A percentile compares a stretch with the other conserved stretches of the same genome.
Evolutionary conservation across 2,888 invertebrate genomes (phyloP).

Genomic region (Allacma fusca): DNA sequence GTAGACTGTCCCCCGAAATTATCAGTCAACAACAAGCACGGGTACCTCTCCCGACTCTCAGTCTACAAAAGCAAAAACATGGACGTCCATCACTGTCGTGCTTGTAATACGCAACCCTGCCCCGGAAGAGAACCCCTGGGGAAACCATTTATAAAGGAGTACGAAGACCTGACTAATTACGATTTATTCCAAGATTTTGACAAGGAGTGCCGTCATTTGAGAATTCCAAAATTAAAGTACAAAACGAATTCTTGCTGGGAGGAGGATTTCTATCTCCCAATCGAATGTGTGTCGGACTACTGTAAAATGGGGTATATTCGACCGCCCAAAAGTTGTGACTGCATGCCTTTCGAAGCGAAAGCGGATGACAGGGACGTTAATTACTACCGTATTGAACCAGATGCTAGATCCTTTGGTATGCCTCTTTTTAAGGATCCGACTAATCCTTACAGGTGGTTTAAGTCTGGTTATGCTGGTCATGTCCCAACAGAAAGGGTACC

Average conservation of each 20-base stretch:
- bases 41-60: conserved; percentile 56
- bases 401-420: conserved; percentile 50
- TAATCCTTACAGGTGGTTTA: conserved; percentile 55
- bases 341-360: conserved; percentile 55
- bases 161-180: conserved; percentile 55
- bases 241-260: conserved; percentile 56
- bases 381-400: conserved; percentile 53
- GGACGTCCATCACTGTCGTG: conserved; percentile 53
- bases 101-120: conserved; percentile 54
- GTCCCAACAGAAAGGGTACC: conserved; percentile 56
- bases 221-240: conserved; percentile 57
- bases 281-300: conserved; percentile 55
- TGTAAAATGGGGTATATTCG: conserved; percentile 50
- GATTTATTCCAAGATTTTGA: conserved; percentile 54
- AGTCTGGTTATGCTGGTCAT: conserved; percentile 56
- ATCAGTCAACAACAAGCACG: conserved; percentile 53
- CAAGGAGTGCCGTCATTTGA: conserved; percentile 55
- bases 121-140: conserved; percentile 50
- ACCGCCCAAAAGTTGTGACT: conserved; percentile 56
- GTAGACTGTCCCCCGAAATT: conserved; percentile 54
- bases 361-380: conserved; percentile 52
- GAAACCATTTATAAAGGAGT: conserved; percentile 57
- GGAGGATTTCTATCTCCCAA: conserved; percentile 55
- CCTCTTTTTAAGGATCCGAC: conserved; percentile 59
- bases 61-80: conserved; percentile 49